These are phyloP conservation scores for Entomyzon cyanotis DNA, from an alignment of 2,113 vertebrate genomes.

Conservation along the genomic window DNA sequence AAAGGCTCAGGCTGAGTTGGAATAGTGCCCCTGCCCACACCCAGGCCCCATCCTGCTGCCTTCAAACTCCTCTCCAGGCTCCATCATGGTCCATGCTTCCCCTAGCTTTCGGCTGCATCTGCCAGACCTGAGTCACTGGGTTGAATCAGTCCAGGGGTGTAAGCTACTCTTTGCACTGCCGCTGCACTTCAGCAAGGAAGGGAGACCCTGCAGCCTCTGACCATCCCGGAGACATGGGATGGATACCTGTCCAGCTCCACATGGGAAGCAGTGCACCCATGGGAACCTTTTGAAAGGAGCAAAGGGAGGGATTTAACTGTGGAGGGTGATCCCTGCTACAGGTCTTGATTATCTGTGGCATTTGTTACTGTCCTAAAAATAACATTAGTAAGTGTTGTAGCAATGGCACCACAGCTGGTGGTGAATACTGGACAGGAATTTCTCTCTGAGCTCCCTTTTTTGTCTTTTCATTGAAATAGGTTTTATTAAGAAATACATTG, in stretches of 20 bases:
- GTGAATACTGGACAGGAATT: neutral
- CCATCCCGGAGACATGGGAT: rapidly evolving
- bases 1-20: neutral
- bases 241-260: neutral
- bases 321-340: neutral
- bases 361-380: constrained; percentile 1
- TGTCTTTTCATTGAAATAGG: neutral
- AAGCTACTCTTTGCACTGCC: neutral
- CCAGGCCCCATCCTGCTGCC: neutral
- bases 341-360: neutral
- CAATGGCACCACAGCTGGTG: neutral
- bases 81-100: neutral
- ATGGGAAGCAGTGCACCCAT: neutral
- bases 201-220: neutral
- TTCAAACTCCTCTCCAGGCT: neutral
- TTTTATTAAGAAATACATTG: constrained; percentile 12
- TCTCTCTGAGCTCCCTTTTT: neutral
- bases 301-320: neutral
- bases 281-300: neutral
- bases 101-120: neutral
- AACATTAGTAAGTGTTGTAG: neutral
- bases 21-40: neutral
- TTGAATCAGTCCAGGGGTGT: rapidly evolving
- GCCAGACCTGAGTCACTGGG: neutral
- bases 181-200: neutral